These are phyloP conservation scores for Petrolisthes cinctipes DNA, from an alignment of 2,888 invertebrate genomes.

Conservation along the genomic window DNA sequence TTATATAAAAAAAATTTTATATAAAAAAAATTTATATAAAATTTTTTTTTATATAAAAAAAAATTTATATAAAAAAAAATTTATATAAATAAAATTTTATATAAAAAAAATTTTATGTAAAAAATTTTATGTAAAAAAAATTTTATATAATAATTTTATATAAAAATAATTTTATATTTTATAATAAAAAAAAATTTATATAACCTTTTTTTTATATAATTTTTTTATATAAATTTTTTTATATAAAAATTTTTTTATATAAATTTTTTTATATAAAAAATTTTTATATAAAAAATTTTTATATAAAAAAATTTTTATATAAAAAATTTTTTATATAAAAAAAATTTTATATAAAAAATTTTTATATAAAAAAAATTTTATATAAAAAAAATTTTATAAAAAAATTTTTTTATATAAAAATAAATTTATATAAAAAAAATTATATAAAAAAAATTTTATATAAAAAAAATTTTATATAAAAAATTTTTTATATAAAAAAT, in stretches of 20 bases:
- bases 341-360: neutral
- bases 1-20: neutral
- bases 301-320: neutral
- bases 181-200: no score
- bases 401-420: neutral
- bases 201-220: no score
- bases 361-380: neutral
- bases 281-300: neutral
- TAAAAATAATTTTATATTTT: no score
- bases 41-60: neutral
- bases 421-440: neutral
- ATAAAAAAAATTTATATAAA: neutral
- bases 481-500: neutral
- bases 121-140: no score
- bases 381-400: neutral
- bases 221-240: neutral
- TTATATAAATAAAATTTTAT: no score
- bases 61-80: neutral
- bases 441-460: neutral
- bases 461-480: neutral
- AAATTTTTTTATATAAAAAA: neutral
- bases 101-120: no score
- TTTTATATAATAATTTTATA: no score
- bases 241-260: neutral
- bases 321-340: neutral